A percentile compares a stretch with the other conserved stretches of the same genome.
phyloP scores from a whole-genome alignment of 2,113 vertebrate species.

The Phyllopteryx taeniolatus region DNA sequence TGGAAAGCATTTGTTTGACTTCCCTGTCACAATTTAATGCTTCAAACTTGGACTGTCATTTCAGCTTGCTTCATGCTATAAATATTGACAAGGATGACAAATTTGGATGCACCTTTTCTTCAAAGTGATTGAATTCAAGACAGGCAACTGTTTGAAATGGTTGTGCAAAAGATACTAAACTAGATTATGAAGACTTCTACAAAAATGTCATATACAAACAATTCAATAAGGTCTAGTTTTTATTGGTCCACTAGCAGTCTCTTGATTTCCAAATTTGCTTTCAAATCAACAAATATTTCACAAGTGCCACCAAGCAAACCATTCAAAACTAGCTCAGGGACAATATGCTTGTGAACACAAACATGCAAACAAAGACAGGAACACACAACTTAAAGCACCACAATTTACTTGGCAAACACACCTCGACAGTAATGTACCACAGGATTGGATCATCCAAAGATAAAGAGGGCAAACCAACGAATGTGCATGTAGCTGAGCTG shows the following conservation, averaged over 20 bases:
- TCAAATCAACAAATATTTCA: background rate
- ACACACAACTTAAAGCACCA: constrained; percentile 5
- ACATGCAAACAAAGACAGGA: background rate
- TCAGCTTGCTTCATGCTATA: no score
- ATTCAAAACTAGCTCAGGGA: background rate
- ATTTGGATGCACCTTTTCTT: no score
- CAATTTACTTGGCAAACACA: constrained; percentile 19
- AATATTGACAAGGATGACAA: no score
- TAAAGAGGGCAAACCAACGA: constrained; percentile 52
- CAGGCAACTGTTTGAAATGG: background rate
- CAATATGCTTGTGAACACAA: background rate
- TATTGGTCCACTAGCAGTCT: background rate
- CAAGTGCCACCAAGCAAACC: constrained; percentile 14
- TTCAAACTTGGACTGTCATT: no score
- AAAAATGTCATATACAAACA: background rate
- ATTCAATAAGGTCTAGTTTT: background rate
- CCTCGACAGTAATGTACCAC: constrained; percentile 32
- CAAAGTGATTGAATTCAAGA: background rate
- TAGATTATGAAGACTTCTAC: background rate
- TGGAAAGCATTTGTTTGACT: no score
- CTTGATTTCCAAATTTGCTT: background rate
- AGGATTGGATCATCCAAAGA: constrained; percentile 56
- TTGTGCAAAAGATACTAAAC: background rate
- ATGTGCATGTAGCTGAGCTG: constrained; percentile 39
- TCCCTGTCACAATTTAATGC: no score